Evolutionary conservation across 2,113 vertebrate species (phyloP).

Genomic region (Ophthalmolycus amberensis): DNA sequence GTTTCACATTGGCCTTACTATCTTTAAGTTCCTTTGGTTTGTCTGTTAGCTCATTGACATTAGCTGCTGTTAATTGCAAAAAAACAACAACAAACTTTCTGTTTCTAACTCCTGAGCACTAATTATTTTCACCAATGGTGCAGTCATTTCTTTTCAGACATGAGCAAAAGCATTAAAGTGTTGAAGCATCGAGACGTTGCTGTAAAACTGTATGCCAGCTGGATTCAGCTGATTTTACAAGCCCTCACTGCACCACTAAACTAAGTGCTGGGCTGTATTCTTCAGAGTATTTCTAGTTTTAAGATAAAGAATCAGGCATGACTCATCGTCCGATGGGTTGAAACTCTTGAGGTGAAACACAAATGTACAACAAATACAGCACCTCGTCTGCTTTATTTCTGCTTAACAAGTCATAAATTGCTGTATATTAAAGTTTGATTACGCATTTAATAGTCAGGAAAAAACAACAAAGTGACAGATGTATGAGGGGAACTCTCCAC

Average conservation of each 20-base stretch:
- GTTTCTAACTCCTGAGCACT: slow-evolving; percentile 38
- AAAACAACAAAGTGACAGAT: slow-evolving; percentile 17
- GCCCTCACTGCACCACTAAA: slow-evolving; percentile 66
- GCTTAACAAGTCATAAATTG: not conserved
- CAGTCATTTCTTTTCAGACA: slow-evolving; percentile 60
- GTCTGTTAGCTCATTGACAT: not conserved
- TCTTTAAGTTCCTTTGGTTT: not conserved
- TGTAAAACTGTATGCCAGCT: slow-evolving; percentile 71
- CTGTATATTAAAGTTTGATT: slow-evolving; percentile 7
- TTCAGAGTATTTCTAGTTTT: slow-evolving; percentile 67
- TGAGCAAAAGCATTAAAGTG: slow-evolving; percentile 64
- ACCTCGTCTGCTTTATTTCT: slow-evolving; percentile 9
- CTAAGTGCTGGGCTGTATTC: slow-evolving; percentile 69
- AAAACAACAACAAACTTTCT: not conserved
- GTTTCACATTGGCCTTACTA: not conserved
- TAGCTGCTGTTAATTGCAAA: no score
- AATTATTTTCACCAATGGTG: slow-evolving; percentile 59
- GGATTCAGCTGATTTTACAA: slow-evolving; percentile 68
- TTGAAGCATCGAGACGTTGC: slow-evolving; percentile 53
- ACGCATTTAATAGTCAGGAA: not conserved
- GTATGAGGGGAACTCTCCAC: not conserved
- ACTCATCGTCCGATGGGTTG: slow-evolving; percentile 50
- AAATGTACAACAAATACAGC: slow-evolving; percentile 8
- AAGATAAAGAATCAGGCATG: slow-evolving; percentile 43
- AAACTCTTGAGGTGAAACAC: slow-evolving; percentile 32